Evolutionary conservation across 2,888 invertebrate species (phyloP).

Genomic region (Argynnis bischoffii): DNA sequence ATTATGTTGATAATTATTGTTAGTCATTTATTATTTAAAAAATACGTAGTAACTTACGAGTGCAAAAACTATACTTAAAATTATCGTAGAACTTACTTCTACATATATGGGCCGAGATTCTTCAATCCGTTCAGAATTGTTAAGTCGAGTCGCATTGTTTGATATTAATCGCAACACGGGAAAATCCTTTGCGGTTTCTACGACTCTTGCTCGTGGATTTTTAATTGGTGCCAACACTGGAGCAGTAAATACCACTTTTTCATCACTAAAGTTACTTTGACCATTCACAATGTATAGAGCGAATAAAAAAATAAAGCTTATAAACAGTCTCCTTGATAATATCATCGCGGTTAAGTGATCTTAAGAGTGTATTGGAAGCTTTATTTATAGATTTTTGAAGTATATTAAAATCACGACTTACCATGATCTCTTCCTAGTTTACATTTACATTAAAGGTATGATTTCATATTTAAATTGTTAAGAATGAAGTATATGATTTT

Average conservation of each 20-base stretch:
- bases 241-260: slow-evolving; percentile 51
- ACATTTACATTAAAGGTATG: slow-evolving; percentile 25
- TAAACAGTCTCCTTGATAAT: slow-evolving; percentile 45
- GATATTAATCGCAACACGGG: slow-evolving; percentile 61
- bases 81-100: slow-evolving; percentile 54
- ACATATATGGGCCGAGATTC: slow-evolving; percentile 60
- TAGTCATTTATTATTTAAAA: no score
- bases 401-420: slow-evolving; percentile 65
- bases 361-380: slow-evolving; percentile 50
- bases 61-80: not conserved
- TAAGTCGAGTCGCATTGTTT: slow-evolving; percentile 41
- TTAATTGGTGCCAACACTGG: slow-evolving; percentile 62
- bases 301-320: slow-evolving; percentile 27
- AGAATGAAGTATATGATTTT: no score
- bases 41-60: no score
- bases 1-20: no score
- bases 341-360: slow-evolving; percentile 58
- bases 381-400: slow-evolving; percentile 64
- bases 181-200: slow-evolving; percentile 69
- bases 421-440: slow-evolving; percentile 38
- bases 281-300: slow-evolving; percentile 24
- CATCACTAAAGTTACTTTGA: slow-evolving; percentile 28
- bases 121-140: slow-evolving; percentile 35
- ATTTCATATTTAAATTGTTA: slow-evolving; percentile 29
- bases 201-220: slow-evolving; percentile 47